Conservation (phyloP, 2,888 invertebrate species). For the Cepaea hortensis region DNA sequence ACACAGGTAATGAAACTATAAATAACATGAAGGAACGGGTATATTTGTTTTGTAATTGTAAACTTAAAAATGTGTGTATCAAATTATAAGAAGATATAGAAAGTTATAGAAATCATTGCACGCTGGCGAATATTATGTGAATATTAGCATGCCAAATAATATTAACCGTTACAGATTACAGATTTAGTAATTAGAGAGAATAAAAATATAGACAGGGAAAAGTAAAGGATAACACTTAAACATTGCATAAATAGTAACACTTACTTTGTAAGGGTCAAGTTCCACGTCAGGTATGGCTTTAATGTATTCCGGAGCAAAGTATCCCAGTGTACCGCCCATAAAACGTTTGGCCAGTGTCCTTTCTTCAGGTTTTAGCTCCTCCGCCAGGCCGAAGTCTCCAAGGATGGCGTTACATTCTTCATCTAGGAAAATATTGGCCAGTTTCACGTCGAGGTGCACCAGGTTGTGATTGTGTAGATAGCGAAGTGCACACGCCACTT, state of each 20-base stretch:
- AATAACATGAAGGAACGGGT: too few species aligned
- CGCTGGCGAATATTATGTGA: too few species aligned
- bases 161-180: too few species aligned
- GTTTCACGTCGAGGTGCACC: background rate
- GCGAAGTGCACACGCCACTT: background rate
- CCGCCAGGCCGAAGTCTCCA: conserved; percentile 1
- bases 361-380: background rate
- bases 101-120: too few species aligned
- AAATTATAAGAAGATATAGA: too few species aligned
- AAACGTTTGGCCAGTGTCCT: background rate
- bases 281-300: background rate
- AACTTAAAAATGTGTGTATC: too few species aligned
- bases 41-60: too few species aligned
- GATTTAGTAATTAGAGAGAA: too few species aligned
- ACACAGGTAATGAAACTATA: too few species aligned
- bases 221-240: too few species aligned
- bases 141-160: too few species aligned
- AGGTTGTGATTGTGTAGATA: background rate
- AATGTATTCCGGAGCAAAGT: background rate
- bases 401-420: background rate
- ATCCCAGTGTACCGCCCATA: background rate
- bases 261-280: conserved; percentile 8
- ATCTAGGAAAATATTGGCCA: background rate
- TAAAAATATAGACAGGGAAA: too few species aligned
- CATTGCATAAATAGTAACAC: background rate